Evolutionary conservation across 1,140 invertebrate species (phyloP).

Genomic region (Steinernema feltiae): DNA sequence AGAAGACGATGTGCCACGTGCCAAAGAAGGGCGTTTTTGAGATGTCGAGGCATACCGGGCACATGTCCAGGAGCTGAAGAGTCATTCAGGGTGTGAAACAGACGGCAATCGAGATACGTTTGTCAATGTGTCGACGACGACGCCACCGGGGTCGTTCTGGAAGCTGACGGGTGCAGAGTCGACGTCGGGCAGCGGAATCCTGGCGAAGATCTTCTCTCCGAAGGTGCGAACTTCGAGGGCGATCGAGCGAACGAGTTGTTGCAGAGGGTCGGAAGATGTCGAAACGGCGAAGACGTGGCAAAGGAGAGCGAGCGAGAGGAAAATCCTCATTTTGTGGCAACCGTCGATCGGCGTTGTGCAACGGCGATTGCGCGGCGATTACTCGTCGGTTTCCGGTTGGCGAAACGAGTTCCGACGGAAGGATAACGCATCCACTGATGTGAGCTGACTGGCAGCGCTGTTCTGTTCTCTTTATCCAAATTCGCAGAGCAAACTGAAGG

Average conservation of each 20-base stretch:
- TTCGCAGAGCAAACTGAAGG: too few species aligned
- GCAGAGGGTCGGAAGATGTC: background rate
- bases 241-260: background rate
- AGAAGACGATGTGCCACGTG: slow-evolving; percentile 4
- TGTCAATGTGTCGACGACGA: background rate
- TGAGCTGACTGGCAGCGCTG: too few species aligned
- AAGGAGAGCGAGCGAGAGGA: background rate
- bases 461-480: too few species aligned
- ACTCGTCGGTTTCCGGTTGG: background rate
- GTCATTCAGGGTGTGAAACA: background rate
- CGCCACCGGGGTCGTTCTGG: background rate
- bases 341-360: background rate
- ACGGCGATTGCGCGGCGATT: background rate
- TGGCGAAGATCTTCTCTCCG: background rate
- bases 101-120: background rate
- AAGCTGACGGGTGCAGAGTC: background rate
- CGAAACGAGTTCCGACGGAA: background rate
- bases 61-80: background rate
- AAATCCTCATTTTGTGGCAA: background rate
- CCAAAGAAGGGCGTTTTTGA: background rate
- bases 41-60: background rate
- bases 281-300: background rate
- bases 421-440: too few species aligned
- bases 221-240: background rate
- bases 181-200: background rate